phyloP scores from a whole-genome alignment of 2,113 vertebrate genomes.

The Notarius lentiginosus region DNA sequence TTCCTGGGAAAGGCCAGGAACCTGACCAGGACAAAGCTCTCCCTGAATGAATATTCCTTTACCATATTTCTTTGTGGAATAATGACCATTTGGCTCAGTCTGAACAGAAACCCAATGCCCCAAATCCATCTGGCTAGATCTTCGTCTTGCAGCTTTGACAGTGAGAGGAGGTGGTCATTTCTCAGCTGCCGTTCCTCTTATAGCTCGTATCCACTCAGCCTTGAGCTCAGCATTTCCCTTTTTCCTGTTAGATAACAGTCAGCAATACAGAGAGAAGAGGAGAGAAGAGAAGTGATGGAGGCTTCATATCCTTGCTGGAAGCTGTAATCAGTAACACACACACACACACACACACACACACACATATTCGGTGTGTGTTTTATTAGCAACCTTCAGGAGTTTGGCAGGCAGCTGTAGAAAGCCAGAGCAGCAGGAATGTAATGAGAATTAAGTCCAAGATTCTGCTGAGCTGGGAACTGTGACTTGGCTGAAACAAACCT shows the following conservation, averaged over 20 bases:
- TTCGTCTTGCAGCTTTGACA: neutral
- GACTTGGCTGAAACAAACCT: neutral
- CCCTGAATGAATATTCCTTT: neutral
- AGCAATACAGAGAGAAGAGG: slow-evolving; percentile 7
- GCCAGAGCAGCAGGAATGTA: slow-evolving; percentile 3
- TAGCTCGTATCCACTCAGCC: neutral
- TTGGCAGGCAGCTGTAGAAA: neutral
- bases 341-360: neutral
- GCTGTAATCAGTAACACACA: slow-evolving; percentile 18
- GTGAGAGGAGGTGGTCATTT: slow-evolving; percentile 24
- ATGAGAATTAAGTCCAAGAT: neutral
- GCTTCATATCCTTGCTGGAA: slow-evolving; percentile 4
- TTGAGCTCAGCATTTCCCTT: slow-evolving; percentile 16
- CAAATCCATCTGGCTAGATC: neutral
- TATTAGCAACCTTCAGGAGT: slow-evolving; percentile 27
- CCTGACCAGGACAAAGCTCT: neutral
- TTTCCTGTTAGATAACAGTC: slow-evolving; percentile 30
- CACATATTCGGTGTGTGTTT: neutral
- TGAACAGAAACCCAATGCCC: neutral
- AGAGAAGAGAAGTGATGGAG: neutral
- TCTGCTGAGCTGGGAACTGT: slow-evolving; percentile 15
- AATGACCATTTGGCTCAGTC: neutral
- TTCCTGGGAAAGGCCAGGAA: neutral
- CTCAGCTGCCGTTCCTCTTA: neutral
- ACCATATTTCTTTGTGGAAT: neutral